Conservation (phyloP, 30 jellyfish, hydroid and myxozoan genomes). For the Euphysa ruthae region DNA sequence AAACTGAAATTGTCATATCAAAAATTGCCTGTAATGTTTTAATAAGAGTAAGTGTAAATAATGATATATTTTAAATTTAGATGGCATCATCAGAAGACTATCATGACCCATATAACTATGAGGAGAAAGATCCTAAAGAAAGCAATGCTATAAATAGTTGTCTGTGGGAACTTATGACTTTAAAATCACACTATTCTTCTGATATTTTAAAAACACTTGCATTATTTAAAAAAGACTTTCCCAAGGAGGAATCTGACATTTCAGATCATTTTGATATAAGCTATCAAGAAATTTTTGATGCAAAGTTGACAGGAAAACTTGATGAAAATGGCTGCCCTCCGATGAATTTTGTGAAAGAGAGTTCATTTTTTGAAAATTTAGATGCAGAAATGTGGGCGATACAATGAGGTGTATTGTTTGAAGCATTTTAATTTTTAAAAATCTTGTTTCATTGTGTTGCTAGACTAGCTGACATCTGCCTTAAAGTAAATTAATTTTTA, state of each 20-base stretch:
- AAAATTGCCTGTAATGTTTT: too few species aligned
- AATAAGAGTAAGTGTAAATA: too few species aligned
- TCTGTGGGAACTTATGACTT: slow-evolving; percentile 79
- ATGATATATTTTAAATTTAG: too few species aligned
- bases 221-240: slow-evolving; percentile 43
- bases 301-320: slow-evolving; percentile 18
- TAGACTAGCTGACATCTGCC: too few species aligned
- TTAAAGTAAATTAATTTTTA: too few species aligned
- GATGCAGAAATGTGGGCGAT: slow-evolving; percentile 47
- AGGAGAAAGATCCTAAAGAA: slow-evolving; percentile 65
- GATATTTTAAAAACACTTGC: slow-evolving; percentile 54
- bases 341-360: slow-evolving; percentile 33
- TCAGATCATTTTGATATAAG: slow-evolving; percentile 26
- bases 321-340: slow-evolving; percentile 41
- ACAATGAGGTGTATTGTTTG: too few species aligned
- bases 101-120: slow-evolving; percentile 55
- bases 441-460: too few species aligned
- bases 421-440: too few species aligned
- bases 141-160: slow-evolving; percentile 85
- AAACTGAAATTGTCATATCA: too few species aligned
- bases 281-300: slow-evolving; percentile 37
- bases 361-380: slow-evolving; percentile 14
- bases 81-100: neutral
- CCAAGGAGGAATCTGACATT: slow-evolving; percentile 46
- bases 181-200: slow-evolving; percentile 62